These are phyloP conservation scores for Struthidea cinerea DNA, from an alignment of 2,113 vertebrate species.

Conservation along the genomic window DNA sequence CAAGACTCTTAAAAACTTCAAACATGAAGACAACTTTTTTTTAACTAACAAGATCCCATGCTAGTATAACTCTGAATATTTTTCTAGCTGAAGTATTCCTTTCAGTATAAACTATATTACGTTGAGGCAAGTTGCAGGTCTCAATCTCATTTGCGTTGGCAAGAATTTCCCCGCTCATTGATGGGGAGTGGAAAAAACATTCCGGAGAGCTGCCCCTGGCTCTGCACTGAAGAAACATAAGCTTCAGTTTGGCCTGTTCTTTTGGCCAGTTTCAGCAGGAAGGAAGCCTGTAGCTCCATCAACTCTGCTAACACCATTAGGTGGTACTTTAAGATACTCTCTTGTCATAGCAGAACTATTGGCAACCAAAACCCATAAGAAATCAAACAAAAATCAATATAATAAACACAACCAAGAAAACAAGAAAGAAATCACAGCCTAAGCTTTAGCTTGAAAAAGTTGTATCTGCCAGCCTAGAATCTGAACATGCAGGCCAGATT, in stretches of 20 bases:
- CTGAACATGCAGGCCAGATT: neutral
- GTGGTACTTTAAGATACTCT: constrained; percentile 3
- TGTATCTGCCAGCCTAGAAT: neutral
- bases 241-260: constrained; percentile 14
- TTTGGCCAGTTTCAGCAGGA: constrained; percentile 27
- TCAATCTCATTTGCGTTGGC: constrained; percentile 32
- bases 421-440: neutral
- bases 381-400: neutral
- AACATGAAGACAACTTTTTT: neutral
- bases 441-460: neutral
- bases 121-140: constrained; percentile 7
- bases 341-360: neutral
- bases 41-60: neutral
- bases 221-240: constrained; percentile 18
- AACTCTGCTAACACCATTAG: constrained; percentile 50
- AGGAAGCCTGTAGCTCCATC: constrained; percentile 34
- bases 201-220: neutral
- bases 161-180: constrained; percentile 41
- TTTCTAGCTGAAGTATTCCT: neutral
- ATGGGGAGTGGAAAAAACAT: constrained; percentile 50
- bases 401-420: neutral
- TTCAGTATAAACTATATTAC: neutral
- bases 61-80: neutral
- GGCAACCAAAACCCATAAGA: neutral
- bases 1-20: neutral